These are phyloP conservation scores for Microtus pennsylvanicus DNA, from an alignment of 2,113 vertebrate genomes.

Conservation along the genomic window DNA sequence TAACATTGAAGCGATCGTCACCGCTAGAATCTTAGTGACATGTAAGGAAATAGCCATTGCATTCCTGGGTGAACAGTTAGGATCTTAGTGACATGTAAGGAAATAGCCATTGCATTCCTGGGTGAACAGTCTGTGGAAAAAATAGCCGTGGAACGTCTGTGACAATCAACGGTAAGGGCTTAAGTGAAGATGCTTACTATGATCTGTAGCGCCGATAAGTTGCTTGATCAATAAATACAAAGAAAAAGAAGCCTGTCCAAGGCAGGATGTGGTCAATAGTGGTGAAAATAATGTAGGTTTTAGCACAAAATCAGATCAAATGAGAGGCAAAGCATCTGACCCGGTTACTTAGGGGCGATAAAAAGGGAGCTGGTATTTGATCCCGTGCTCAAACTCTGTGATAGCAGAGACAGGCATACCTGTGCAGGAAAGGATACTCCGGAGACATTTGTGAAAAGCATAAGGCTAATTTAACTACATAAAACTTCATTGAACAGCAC, in stretches of 20 bases:
- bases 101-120: background rate
- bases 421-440: background rate
- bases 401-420: background rate
- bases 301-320: constrained; percentile 4
- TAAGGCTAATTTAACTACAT: background rate
- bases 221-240: background rate
- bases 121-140: background rate
- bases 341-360: background rate
- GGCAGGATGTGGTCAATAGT: background rate
- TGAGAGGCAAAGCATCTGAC: constrained; percentile 11
- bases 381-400: background rate
- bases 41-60: background rate
- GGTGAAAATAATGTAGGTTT: background rate
- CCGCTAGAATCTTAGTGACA: background rate
- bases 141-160: background rate
- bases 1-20: background rate
- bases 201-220: background rate
- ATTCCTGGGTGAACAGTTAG: background rate
- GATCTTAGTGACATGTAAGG: background rate
- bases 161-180: background rate
- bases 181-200: background rate
- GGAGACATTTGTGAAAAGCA: background rate
- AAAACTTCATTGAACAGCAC: background rate
- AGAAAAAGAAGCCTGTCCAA: background rate
- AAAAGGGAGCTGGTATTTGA: background rate